Evolutionary conservation across 2,888 invertebrate genomes (phyloP).

Genomic region (Napeogenes sylphis): DNA sequence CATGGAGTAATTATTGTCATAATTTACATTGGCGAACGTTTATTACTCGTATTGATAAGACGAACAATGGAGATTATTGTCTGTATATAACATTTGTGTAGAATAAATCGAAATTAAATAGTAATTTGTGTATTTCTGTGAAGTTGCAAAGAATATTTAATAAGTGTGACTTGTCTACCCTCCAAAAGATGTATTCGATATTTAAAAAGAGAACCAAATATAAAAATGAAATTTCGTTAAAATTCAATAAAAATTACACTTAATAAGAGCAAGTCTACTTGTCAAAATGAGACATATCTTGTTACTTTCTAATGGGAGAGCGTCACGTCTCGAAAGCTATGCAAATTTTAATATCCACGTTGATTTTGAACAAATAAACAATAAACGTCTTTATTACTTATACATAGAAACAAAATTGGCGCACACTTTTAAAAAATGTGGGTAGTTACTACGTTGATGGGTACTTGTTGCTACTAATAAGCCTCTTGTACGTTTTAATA

Average conservation of each 20-base stretch:
- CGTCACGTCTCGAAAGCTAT: constrained; percentile 47
- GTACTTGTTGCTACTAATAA: constrained; percentile 59
- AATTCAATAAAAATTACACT: constrained; percentile 28
- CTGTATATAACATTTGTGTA: background rate
- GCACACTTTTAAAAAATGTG: constrained; percentile 31
- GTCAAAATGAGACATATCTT: constrained; percentile 55
- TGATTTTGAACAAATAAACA: constrained; percentile 40
- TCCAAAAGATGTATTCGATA: background rate
- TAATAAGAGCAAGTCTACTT: constrained; percentile 42
- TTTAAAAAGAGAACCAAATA: constrained; percentile 1
- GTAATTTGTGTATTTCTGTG: background rate
- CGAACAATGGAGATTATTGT: constrained; percentile 8
- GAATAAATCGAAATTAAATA: background rate
- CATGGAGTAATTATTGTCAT: constrained; percentile 67
- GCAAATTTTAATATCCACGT: constrained; percentile 55
- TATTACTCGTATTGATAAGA: constrained; percentile 56
- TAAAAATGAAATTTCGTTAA: constrained; percentile 10
- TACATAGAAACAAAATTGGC: constrained; percentile 23
- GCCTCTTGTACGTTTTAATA: constrained; percentile 62
- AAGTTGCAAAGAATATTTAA: too few relatives aligned
- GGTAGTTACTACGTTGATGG: constrained; percentile 26
- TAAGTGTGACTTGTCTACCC: too few relatives aligned
- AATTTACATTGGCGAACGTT: constrained; percentile 70
- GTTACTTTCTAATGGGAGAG: constrained; percentile 57
- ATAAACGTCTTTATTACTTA: constrained; percentile 22